Evolutionary conservation across 2,113 vertebrate genomes (phyloP).

Genomic region (Triplophysa rosa): DNA sequence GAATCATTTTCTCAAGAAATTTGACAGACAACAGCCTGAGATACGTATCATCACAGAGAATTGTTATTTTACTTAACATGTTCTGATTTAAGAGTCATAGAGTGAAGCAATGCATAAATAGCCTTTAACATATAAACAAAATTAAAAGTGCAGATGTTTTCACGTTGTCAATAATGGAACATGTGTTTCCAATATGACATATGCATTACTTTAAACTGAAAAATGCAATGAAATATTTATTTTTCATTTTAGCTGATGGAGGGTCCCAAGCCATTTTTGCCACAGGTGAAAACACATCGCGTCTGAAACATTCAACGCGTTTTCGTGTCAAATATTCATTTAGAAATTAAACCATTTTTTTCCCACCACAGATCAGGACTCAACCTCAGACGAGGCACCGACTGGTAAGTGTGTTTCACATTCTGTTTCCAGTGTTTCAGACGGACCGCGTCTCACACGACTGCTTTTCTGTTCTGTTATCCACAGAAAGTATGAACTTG

Average conservation of each 20-base stretch:
- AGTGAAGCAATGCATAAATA: neutral
- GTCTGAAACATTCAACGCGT: no score
- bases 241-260: slow-evolving; percentile 54
- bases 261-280: slow-evolving; percentile 60
- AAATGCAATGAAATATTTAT: neutral
- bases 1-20: neutral
- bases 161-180: neutral
- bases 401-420: slow-evolving; percentile 66
- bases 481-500: slow-evolving; percentile 69
- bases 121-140: neutral
- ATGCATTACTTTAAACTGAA: neutral
- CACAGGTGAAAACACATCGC: slow-evolving; percentile 60
- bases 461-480: slow-evolving; percentile 39
- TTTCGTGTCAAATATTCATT: no score
- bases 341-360: neutral
- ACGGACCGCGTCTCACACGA: slow-evolving; percentile 25
- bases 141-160: neutral
- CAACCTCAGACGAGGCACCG: slow-evolving; percentile 72
- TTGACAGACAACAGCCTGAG: neutral
- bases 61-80: neutral
- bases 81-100: no score
- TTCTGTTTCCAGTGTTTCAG: neutral
- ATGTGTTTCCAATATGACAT: neutral
- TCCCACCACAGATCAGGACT: slow-evolving; percentile 66
- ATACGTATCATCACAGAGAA: neutral